phyloP scores from a whole-genome alignment of 2,797 vertebrate species.

The Tamandua tetradactyla region DNA sequence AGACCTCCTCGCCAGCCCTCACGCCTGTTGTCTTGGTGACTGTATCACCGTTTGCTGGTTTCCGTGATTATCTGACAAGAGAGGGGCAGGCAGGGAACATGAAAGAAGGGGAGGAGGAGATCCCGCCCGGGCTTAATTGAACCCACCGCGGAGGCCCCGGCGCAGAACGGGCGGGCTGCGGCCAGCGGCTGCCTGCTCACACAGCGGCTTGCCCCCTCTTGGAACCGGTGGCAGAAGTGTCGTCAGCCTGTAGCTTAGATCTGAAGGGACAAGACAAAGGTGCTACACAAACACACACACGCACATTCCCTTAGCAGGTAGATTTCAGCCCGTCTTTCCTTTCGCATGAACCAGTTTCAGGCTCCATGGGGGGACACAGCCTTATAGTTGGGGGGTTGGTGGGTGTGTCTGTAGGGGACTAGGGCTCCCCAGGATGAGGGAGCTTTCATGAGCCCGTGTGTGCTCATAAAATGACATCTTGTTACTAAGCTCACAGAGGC shows the following conservation, averaged over 20 bases:
- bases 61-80: conserved; percentile 93
- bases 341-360: not conserved
- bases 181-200: not conserved
- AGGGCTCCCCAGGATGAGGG: not conserved
- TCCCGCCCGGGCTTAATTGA: conserved; percentile 1
- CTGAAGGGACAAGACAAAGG: not conserved
- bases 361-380: not conserved
- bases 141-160: not conserved
- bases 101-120: conserved; percentile 49
- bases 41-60: conserved; percentile 95
- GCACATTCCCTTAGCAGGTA: not conserved
- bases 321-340: not conserved
- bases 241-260: not conserved
- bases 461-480: not conserved
- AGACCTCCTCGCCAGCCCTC: conserved; percentile 89
- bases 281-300: not conserved
- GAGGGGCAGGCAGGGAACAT: conserved; percentile 80
- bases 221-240: not conserved
- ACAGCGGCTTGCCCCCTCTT: not conserved
- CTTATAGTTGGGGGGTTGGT: not conserved
- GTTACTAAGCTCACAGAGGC: not conserved
- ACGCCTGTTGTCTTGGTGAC: conserved; percentile 95
- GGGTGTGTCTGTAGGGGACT: not conserved
- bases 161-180: not conserved
- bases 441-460: not conserved